These are phyloP conservation scores for Bombus huntii DNA, from an alignment of 1,140 invertebrate species.

Conservation along the genomic window DNA sequence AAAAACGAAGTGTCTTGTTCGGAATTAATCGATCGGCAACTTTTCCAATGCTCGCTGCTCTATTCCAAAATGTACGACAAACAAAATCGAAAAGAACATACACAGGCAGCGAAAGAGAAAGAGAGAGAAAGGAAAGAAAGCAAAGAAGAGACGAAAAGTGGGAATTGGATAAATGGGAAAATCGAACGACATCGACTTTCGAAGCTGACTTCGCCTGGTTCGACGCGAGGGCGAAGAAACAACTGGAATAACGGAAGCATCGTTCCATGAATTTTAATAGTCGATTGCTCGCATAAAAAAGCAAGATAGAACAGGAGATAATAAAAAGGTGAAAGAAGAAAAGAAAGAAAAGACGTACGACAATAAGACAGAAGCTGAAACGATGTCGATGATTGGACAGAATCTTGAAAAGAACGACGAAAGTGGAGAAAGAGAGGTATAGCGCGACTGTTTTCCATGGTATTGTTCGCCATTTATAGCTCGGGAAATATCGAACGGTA, in stretches of 20 bases:
- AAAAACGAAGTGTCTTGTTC: conserved; percentile 33
- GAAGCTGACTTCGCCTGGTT: not conserved
- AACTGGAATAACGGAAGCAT: not conserved
- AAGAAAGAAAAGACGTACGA: not conserved
- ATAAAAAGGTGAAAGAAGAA: not conserved
- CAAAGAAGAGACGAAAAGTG: too few relatives aligned
- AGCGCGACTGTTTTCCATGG: conserved; percentile 27
- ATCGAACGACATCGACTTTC: not conserved
- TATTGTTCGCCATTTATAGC: conserved; percentile 33
- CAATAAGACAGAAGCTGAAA: not conserved
- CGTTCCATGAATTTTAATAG: conserved; percentile 4
- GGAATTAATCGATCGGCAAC: conserved; percentile 35
- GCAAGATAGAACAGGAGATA: too few relatives aligned
- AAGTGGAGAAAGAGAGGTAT: not conserved
- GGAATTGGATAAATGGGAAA: not conserved
- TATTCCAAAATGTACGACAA: not conserved
- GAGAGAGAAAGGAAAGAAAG: not conserved
- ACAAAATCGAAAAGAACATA: not conserved
- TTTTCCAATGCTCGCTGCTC: not conserved
- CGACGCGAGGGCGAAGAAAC: not conserved
- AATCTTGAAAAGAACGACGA: not conserved
- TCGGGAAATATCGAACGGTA: conserved; percentile 27
- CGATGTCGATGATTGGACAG: not conserved
- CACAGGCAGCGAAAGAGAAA: not conserved
- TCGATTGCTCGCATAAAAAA: not conserved